phyloP scores from a whole-genome alignment of 2,888 invertebrate species.

The Cosmopolites sordidus region DNA sequence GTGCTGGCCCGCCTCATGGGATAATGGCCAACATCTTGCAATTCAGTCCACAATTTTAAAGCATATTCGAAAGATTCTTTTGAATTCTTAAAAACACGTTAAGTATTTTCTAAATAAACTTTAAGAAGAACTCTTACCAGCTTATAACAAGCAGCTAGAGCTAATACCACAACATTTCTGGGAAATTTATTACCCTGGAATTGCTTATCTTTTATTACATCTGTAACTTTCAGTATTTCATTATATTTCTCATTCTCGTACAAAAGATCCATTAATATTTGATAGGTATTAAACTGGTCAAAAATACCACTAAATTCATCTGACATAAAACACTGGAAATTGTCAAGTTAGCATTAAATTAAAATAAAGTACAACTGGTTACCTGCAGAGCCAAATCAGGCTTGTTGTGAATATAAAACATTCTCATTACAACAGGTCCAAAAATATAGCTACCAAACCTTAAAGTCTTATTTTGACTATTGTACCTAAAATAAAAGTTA shows the following conservation, averaged over 20 bases:
- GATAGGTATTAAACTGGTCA: constrained; percentile 64
- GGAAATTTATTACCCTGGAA: constrained; percentile 63
- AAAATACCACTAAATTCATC: constrained; percentile 62
- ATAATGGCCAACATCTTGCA: constrained; percentile 53
- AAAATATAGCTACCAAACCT: constrained; percentile 77
- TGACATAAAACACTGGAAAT: constrained; percentile 59
- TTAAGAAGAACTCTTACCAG: too few species aligned
- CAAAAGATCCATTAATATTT: constrained; percentile 67
- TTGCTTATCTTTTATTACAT: constrained; percentile 58
- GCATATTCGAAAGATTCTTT: constrained; percentile 62
- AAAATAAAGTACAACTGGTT: constrained; percentile 2
- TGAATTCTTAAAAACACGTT: constrained; percentile 61
- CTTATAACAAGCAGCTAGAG: constrained; percentile 70
- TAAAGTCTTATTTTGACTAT: constrained; percentile 63
- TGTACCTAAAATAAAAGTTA: constrained; percentile 54
- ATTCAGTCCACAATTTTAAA: constrained; percentile 57
- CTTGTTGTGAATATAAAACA: constrained; percentile 67
- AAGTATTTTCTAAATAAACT: too few species aligned
- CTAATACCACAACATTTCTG: constrained; percentile 62
- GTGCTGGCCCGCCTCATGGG: constrained; percentile 61
- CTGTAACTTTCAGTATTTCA: constrained; percentile 61
- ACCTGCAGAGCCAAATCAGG: constrained; percentile 59
- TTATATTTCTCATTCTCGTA: constrained; percentile 64
- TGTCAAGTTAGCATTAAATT: constrained; percentile 5
- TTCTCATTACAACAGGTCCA: constrained; percentile 79